Evolutionary conservation across 2,113 vertebrate genomes (phyloP), one percentile per base, ranked within the genome.

Genomic region (Oryzias woworae): DNA sequence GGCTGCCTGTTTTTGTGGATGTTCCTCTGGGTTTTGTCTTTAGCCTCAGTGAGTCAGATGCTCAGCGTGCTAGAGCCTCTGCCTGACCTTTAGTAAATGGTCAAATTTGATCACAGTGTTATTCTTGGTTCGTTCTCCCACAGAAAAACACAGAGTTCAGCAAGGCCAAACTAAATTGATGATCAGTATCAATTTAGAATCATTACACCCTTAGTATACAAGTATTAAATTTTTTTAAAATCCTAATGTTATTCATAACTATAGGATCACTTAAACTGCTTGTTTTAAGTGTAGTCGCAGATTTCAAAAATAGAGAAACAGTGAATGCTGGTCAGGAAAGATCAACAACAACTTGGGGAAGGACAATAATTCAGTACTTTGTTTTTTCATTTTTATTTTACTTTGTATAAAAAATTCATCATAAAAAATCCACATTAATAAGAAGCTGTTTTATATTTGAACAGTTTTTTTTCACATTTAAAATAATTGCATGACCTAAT

Each of bases 21-120:
- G 26, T 48, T 70, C 13, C 36, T 53, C 26, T 23, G 48, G 18
- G 16, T 69, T 75, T 73, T 57, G 54, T 52, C 43, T 60, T 74
- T 59, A 31, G 10, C 52, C 48, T 47, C 36, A 18, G 60, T 57
- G 68, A 84, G 61, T 73, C 66, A 78, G 36, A 52, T n/a, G 64
- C 7, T 47, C 53, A 26, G 7, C 26, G 18, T 18, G 42, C 62
- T 54, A 24, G 41, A 36, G 68, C 58, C 16, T 2, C 5, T 8
- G 45, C 62, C 56, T 84, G 77, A 80, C 74, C 77, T 85, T 82
- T 80, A 51, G 41, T 47, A 58, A 75, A 78, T 44, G 64, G 46
- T 78, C 52, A 62, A 47, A 73, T 77, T 59, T 79, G 69, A 83
- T 82, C 43, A 63, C 3, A 2, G 28, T 55, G 54, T 73, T 75